These are phyloP conservation scores for Acanthurus tractus DNA, from an alignment of 2,797 vertebrate species.

Conservation along the genomic window DNA sequence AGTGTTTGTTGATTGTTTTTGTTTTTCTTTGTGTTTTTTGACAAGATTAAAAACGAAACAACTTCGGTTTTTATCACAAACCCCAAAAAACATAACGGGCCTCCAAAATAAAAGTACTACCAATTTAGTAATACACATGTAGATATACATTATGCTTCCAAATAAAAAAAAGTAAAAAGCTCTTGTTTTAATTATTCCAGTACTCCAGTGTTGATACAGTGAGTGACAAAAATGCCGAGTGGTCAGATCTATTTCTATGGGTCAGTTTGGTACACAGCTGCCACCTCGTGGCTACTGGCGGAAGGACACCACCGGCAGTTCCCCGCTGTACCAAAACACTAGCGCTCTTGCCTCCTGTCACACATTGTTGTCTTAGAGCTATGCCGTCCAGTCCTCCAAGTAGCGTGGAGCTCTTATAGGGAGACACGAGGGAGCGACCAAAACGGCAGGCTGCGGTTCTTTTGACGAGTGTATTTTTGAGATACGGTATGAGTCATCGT, in stretches of 20 bases:
- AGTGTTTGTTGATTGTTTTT: neutral
- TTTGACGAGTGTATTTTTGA: slow-evolving; percentile 30
- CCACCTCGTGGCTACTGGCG: slow-evolving; percentile 33
- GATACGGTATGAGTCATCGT: slow-evolving; percentile 66
- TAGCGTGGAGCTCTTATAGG: slow-evolving; percentile 7
- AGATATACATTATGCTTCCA: too few relatives aligned
- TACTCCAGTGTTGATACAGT: neutral
- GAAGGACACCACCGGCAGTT: neutral
- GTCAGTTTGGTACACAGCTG: neutral
- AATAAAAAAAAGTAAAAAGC: neutral
- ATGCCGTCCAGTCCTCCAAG: neutral
- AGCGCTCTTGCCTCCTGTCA: slow-evolving; percentile 37
- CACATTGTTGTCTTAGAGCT: slow-evolving; percentile 27
- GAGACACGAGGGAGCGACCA: neutral
- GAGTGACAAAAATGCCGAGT: neutral
- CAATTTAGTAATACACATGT: neutral
- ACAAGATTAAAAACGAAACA: neutral
- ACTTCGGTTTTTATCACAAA: neutral
- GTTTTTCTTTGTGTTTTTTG: neutral
- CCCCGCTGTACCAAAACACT: slow-evolving; percentile 37
- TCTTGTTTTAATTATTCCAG: neutral
- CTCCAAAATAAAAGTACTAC: neutral
- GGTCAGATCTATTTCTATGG: too few relatives aligned
- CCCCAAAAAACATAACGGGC: neutral
- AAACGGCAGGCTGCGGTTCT: neutral